Conservation (phyloP, 2,113 vertebrate genomes). For the Crypturellus undulatus region DNA sequence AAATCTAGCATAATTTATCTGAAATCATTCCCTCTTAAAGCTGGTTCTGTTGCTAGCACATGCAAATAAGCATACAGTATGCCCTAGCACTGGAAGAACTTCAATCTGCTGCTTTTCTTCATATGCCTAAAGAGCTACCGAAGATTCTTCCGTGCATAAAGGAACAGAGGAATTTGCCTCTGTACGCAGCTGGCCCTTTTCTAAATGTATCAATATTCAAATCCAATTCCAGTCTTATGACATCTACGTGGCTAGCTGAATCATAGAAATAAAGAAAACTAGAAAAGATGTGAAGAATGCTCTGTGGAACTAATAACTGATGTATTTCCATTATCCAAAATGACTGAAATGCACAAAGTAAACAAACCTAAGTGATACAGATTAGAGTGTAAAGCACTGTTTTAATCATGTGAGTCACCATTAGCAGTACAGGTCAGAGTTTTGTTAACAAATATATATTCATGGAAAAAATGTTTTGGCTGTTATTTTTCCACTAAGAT, state of each 20-base stretch:
- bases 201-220: background rate
- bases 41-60: conserved; percentile 1
- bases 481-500: background rate
- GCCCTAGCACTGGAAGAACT: background rate
- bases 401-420: background rate
- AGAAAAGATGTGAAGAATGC: background rate
- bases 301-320: background rate
- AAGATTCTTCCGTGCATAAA: background rate
- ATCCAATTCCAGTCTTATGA: background rate
- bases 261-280: background rate
- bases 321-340: background rate
- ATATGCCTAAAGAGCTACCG: background rate
- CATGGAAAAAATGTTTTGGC: background rate
- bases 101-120: background rate
- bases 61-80: background rate
- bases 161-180: background rate
- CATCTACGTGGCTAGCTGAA: background rate
- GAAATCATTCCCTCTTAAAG: conserved; percentile 36
- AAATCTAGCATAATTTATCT: conserved; percentile 35
- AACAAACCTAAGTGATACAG: background rate
- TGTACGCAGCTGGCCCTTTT: background rate
- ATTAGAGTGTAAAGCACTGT: background rate
- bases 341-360: conserved; percentile 11
- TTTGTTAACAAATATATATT: background rate
- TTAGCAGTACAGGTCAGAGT: background rate